Base-by-base conservation (phyloP, 1,140 invertebrate genomes). In the Propsilocerus akamusi region DNA sequence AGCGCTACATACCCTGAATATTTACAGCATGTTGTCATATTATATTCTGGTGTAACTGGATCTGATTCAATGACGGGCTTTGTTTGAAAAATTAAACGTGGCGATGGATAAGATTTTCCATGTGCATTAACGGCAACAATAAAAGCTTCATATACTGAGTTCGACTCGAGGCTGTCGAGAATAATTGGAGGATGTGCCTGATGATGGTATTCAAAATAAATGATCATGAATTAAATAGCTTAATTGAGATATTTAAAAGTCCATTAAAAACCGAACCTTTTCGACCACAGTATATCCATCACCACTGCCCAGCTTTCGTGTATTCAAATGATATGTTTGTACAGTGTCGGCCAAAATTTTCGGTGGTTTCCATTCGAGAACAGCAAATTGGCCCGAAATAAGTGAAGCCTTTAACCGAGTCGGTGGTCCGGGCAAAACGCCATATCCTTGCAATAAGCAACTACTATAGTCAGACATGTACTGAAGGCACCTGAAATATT, bases 381-480 rank as follows among this genome's bases (percentile, higher is more conserved):
- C 77, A 0, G 82, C 83, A 61, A 81, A 88, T 58, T 75, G 75
- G 2, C 76, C 73, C 52, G 81, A 76, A 34, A 86, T 74, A 58
- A 82, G 81, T 17, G 78, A 74, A 1, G 87, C 73, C 47, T 76
- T 73, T 2, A 87, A 64, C 47, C 71, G 66, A 0, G 69, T 70
- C 0, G 86, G 86, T 12, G 76, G 68, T 26, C 79, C 77, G 0
- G 85, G 80, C 2, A 89, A 68, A 0, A 87, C 83, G 2, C 84
- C 83, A 59, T 88, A 87, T 5, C 83, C 82, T 69, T 86, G 80
- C 53, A 88, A 72, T 5, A 88, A 65, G 58, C 86, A 88, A 65
- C 80, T 85, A 24, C 75, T 77, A 64, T 85, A 86, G 26, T 80
- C 76, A 2, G 71, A 70, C 78, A 88, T 87, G 63, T 81, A 85